A percentile compares a stretch with the other conserved stretches of the same genome.
Evolutionary conservation across 64 coral and sea anemone genomes (phyloP).

Genomic region (Catalaphyllia jardinei): DNA sequence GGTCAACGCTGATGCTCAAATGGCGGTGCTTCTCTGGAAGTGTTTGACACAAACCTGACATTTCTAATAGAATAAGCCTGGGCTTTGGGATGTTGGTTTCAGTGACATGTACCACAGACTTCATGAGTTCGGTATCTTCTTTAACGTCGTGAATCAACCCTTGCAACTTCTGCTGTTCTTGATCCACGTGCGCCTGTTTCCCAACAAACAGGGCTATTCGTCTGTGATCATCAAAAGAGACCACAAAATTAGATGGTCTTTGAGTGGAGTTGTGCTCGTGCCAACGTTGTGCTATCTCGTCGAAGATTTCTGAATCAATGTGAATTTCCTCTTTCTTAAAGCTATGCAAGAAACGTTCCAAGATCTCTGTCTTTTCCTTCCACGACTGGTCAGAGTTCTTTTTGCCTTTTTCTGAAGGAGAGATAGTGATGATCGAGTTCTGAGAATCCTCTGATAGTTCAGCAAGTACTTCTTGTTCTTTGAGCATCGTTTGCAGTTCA

Average conservation of each 20-base stretch:
- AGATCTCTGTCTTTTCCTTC: background rate
- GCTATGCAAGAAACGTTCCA: background rate
- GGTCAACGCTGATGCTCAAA: background rate
- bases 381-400: background rate
- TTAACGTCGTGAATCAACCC: background rate
- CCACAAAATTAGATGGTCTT: background rate
- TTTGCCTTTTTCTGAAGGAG: background rate
- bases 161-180: background rate
- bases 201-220: background rate
- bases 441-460: background rate
- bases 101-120: background rate
- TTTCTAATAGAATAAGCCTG: background rate
- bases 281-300: slow-evolving; percentile 6
- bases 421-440: background rate
- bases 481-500: background rate
- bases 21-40: background rate
- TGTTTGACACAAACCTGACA: background rate
- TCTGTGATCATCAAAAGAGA: background rate
- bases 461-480: background rate
- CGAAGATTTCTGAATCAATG: slow-evolving; percentile 24
- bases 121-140: slow-evolving; percentile 16
- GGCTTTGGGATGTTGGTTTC: background rate
- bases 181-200: background rate
- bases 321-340: background rate
- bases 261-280: background rate